Evolutionary conservation across 2,113 vertebrate genomes (phyloP), one percentile per base, ranked within the genome.

Genomic region (Microtus ochrogaster): DNA sequence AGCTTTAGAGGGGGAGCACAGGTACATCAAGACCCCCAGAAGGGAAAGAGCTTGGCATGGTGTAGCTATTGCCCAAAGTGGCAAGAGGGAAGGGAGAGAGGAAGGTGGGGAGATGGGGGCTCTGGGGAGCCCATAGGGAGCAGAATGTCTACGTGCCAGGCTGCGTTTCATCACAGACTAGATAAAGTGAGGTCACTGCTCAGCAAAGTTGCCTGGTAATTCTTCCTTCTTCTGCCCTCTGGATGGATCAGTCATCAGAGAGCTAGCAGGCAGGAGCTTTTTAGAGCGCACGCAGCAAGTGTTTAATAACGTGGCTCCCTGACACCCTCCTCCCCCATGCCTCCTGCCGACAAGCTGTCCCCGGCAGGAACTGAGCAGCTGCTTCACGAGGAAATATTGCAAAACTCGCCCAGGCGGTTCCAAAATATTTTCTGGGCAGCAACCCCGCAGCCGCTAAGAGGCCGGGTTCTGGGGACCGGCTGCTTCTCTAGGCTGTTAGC

Each of bases 341-440:
- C 73, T 89, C 74, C 92, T 90, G 96, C 96, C 24, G 2, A n/a
- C 65, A 66, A 91, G 83, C 44, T 77, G 92, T 72, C 88, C 96
- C 39, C 73, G 78, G 12, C 83, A 74, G 55, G 86, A 63, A n/a
- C 94, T 1, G 85, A 97, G 95, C 92, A 95, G 89, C 90, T 97
- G 94, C 88, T 96, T n/a, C 65, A 39, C 9, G 76, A 85, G 92
- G 81, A 93, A 81, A 92, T 90, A 90, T 94, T 73, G 95, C 72
- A 90, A 92, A 96, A 96, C 76, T 72, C 72, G 0, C 41, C 93
- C 82, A 77, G 65, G 92, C 90, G n/a, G 92, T 94, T 94, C 96
- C 90, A 95, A 95, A 96, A 93, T 79, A 97, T 93, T 94, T 96
- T 88, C 96, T 96, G 65, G 90, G 96, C 97, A 61, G 26, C 52